These are phyloP conservation scores for Lycocerus yunnanus DNA, from an alignment of 2,888 invertebrate species.

Conservation along the genomic window DNA sequence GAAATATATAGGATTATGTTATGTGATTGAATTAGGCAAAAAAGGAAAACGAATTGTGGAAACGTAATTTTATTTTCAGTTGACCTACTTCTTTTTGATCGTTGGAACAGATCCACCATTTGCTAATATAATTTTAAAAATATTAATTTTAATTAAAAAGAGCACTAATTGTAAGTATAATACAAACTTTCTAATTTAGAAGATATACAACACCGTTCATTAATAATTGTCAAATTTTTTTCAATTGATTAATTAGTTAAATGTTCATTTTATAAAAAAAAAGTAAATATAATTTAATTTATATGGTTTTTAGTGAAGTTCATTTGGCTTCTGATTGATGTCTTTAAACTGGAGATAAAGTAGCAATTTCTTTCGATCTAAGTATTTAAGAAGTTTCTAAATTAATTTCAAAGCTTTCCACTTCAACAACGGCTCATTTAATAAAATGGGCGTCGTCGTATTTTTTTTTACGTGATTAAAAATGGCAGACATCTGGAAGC, in stretches of 20 bases:
- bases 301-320: slow-evolving; percentile 21
- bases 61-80: neutral
- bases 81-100: neutral
- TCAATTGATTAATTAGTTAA: neutral
- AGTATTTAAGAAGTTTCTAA: slow-evolving; percentile 27
- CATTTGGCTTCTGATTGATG: slow-evolving; percentile 32
- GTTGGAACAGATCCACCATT: neutral
- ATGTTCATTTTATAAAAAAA: neutral
- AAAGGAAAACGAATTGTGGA: neutral
- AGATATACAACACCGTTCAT: neutral
- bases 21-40: neutral
- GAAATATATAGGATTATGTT: neutral
- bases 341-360: slow-evolving; percentile 32
- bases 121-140: neutral
- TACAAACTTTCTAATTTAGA: neutral
- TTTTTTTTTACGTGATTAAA: slow-evolving; percentile 15
- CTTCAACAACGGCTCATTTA: slow-evolving; percentile 16
- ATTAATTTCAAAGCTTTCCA: slow-evolving; percentile 28
- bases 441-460: slow-evolving; percentile 18
- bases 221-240: neutral
- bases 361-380: slow-evolving; percentile 28
- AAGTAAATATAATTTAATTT: slow-evolving; percentile 33
- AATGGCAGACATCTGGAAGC: slow-evolving; percentile 20
- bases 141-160: neutral
- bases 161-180: neutral